Conservation (phyloP, 1,140 invertebrate species). For the Lepidurus packardi region DNA sequence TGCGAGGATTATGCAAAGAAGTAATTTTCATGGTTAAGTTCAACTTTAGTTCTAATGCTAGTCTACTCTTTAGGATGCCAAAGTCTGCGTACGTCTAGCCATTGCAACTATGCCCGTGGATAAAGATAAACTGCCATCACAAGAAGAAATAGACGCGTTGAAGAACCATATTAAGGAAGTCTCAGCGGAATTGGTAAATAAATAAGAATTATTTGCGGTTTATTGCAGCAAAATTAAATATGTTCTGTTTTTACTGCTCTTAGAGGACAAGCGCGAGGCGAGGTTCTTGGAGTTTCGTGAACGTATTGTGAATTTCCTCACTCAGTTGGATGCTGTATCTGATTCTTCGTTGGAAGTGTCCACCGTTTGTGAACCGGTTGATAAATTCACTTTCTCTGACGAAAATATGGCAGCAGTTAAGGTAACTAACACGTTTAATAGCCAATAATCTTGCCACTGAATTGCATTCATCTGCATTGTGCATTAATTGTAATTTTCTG, state of each 20-base stretch:
- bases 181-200: not conserved
- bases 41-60: not conserved
- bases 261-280: constrained; percentile 16
- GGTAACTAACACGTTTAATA: not conserved
- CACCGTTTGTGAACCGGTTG: not conserved
- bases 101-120: not conserved
- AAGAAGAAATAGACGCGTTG: not conserved
- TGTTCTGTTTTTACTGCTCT: not conserved
- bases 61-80: not conserved
- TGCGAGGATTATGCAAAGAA: not conserved
- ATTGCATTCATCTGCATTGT: not conserved
- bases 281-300: not conserved
- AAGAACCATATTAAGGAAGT: constrained; percentile 23
- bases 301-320: not conserved
- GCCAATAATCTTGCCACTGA: not conserved
- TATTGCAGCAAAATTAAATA: too few species aligned
- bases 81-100: not conserved
- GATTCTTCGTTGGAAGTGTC: not conserved
- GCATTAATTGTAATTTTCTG: not conserved
- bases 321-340: not conserved
- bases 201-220: too few species aligned
- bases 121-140: not conserved
- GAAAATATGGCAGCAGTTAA: not conserved
- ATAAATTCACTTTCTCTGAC: not conserved
- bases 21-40: not conserved